These are phyloP conservation scores for Panulirus ornatus DNA, from an alignment of 1,140 invertebrate species.

Conservation along the genomic window DNA sequence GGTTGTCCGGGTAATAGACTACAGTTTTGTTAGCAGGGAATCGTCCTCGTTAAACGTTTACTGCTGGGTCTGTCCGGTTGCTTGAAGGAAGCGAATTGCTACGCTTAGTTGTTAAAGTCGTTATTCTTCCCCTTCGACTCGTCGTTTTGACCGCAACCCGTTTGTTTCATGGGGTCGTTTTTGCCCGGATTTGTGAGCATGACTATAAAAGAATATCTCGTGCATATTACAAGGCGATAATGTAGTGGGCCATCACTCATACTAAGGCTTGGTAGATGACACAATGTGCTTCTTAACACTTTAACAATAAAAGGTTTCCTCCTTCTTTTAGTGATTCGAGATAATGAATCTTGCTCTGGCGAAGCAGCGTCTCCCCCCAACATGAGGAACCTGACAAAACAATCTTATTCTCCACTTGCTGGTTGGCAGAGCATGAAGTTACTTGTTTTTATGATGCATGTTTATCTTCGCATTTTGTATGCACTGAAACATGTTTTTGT, in stretches of 20 bases:
- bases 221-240: background rate
- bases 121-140: background rate
- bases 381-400: background rate
- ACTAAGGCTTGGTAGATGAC: background rate
- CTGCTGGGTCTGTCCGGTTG: background rate
- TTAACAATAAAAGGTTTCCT: too few relatives aligned
- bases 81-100: background rate
- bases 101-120: too few relatives aligned
- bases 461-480: too few relatives aligned
- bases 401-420: background rate
- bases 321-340: background rate
- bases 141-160: background rate
- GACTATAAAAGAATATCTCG: too few relatives aligned
- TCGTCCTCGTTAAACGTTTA: background rate
- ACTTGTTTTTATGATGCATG: background rate
- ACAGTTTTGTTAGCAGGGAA: background rate
- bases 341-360: background rate
- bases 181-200: background rate
- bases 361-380: too few relatives aligned
- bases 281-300: background rate
- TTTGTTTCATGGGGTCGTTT: background rate
- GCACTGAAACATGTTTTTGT: too few relatives aligned
- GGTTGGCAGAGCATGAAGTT: background rate
- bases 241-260: background rate
- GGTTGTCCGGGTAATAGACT: background rate